Percentiles rank a stretch among this genome's conserved stretches.
phyloP scores from a whole-genome alignment of 2,888 invertebrate species.

The Luperina nickerlii region DNA sequence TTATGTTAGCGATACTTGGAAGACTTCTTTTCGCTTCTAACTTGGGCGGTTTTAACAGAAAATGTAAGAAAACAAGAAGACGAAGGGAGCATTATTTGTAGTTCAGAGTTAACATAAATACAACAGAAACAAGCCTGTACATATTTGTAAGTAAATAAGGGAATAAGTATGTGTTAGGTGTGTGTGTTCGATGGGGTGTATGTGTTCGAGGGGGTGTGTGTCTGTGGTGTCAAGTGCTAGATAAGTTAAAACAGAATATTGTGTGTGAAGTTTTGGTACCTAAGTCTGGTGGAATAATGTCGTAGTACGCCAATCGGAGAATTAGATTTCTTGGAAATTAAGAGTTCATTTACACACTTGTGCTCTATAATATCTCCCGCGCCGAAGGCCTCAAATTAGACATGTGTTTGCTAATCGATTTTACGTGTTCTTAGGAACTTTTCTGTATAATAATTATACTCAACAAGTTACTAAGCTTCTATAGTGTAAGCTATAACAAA shows the following conservation, averaged over 20 bases:
- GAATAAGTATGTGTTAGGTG: background rate
- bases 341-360: background rate
- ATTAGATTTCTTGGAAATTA: background rate
- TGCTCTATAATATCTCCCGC: too few relatives aligned
- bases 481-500: too few relatives aligned
- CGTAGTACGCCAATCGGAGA: background rate
- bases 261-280: background rate
- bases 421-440: too few relatives aligned
- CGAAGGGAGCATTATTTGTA: constrained; percentile 36
- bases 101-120: constrained; percentile 49
- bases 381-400: too few relatives aligned
- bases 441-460: too few relatives aligned
- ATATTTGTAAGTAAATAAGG: constrained; percentile 35
- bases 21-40: background rate
- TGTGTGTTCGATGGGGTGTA: background rate
- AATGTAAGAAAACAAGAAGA: constrained; percentile 29
- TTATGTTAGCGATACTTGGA: background rate
- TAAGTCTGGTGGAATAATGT: background rate
- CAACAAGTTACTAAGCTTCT: too few relatives aligned
- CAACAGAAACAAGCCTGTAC: constrained; percentile 3
- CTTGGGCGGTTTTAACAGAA: constrained; percentile 4
- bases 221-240: background rate
- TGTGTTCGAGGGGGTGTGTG: background rate
- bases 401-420: too few relatives aligned
- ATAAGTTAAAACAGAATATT: constrained; percentile 7